Evolutionary conservation across 2,113 vertebrate genomes (phyloP).

Genomic region (Sylvia atricapilla): DNA sequence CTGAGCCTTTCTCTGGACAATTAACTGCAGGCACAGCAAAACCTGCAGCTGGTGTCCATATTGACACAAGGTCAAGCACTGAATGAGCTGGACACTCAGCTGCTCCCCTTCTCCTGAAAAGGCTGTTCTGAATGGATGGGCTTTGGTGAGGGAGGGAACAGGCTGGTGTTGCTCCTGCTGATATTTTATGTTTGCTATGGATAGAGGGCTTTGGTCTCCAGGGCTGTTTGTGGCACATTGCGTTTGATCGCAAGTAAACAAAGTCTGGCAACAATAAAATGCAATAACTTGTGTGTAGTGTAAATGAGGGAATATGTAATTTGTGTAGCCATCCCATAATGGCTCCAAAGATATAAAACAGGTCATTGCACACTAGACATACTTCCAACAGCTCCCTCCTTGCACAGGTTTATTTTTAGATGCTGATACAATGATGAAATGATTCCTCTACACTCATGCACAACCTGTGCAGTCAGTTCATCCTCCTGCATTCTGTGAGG

Average conservation of each 20-base stretch:
- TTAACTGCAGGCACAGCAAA: background rate
- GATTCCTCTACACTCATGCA: background rate
- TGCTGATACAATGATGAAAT: background rate
- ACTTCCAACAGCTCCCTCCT: conserved; percentile 11
- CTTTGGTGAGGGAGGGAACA: background rate
- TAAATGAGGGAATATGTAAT: conserved; percentile 35
- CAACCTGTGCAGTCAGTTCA: background rate
- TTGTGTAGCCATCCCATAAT: conserved; percentile 37
- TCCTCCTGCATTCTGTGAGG: background rate
- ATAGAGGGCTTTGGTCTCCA: background rate
- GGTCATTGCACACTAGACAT: conserved; percentile 40
- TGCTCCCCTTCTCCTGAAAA: background rate
- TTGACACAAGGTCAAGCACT: background rate
- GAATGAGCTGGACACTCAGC: background rate
- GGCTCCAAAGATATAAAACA: conserved; percentile 29
- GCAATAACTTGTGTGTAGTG: conserved; percentile 41
- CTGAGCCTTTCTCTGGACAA: background rate
- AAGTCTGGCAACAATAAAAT: conserved; percentile 25
- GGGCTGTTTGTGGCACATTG: background rate
- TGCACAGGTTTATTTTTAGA: conserved; percentile 29
- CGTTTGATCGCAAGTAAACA: conserved; percentile 6
- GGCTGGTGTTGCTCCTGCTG: background rate
- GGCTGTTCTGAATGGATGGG: background rate
- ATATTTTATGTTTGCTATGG: background rate
- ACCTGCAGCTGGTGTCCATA: background rate